These are phyloP conservation scores for Hipparchia semele DNA, from an alignment of 2,888 invertebrate species.

Conservation along the genomic window DNA sequence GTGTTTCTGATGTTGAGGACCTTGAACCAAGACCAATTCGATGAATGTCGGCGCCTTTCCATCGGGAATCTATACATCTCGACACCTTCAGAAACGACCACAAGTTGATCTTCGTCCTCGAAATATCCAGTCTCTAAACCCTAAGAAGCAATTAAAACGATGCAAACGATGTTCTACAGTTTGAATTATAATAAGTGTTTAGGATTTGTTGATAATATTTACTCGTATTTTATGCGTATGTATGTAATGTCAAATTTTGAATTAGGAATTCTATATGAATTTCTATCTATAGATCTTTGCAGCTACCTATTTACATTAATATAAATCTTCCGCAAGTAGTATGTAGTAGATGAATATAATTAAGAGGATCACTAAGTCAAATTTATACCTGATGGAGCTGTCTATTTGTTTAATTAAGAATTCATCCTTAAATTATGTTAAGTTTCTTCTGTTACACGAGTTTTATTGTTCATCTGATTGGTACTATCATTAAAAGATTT, in stretches of 20 bases:
- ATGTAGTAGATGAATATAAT: not conserved
- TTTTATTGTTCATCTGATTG: too few species aligned
- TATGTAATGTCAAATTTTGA: not conserved
- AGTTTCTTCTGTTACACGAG: constrained; percentile 13
- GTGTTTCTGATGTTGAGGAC: constrained; percentile 76
- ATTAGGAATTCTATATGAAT: not conserved
- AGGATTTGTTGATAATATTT: not conserved
- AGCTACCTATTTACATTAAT: not conserved
- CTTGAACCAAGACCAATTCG: constrained; percentile 88
- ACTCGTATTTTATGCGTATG: not conserved
- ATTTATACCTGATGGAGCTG: constrained; percentile 59
- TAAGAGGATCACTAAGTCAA: constrained; percentile 2
- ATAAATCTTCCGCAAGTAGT: not conserved
- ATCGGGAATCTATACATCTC: constrained; percentile 85
- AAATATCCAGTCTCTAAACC: constrained; percentile 84
- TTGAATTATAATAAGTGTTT: constrained; percentile 24
- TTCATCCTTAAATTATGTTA: constrained; percentile 39
- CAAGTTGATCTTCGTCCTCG: constrained; percentile 83
- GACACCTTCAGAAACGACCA: constrained; percentile 85
- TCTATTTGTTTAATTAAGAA: constrained; percentile 46
- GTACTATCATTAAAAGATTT: constrained; percentile 18
- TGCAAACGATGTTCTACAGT: constrained; percentile 59
- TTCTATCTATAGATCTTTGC: not conserved
- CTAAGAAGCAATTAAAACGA: constrained; percentile 71
- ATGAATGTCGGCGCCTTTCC: constrained; percentile 82